Percentiles rank a stretch among this genome's conserved stretches.
Conservation (phyloP, 1,140 invertebrate species). For the Drosophila suzukii region DNA sequence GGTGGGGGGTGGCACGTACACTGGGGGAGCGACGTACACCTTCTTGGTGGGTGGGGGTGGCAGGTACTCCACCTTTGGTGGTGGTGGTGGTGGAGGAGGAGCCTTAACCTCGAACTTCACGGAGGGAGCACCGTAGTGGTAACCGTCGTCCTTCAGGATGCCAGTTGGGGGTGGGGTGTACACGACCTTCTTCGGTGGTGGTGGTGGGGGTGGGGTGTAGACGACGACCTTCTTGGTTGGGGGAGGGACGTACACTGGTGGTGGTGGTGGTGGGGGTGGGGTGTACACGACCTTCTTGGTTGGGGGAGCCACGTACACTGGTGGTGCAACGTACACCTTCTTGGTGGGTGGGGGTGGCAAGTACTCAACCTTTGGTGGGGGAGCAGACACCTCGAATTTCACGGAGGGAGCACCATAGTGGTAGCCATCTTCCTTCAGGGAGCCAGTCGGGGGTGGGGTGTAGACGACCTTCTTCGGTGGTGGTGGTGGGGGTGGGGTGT, state of each 20-base stretch:
- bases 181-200: slow-evolving; percentile 30
- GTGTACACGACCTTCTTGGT: slow-evolving; percentile 34
- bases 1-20: neutral
- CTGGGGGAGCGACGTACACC: slow-evolving; percentile 18
- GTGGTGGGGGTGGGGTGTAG: slow-evolving; percentile 40
- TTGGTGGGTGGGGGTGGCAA: slow-evolving; percentile 31
- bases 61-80: slow-evolving; percentile 12
- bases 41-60: slow-evolving; percentile 28
- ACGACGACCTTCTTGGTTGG: slow-evolving; percentile 30
- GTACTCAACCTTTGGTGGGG: slow-evolving; percentile 34
- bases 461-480: slow-evolving; percentile 34
- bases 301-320: slow-evolving; percentile 19
- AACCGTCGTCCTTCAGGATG: slow-evolving; percentile 28
- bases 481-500: slow-evolving; percentile 38
- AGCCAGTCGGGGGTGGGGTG: slow-evolving; percentile 22
- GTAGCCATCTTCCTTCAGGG: slow-evolving; percentile 34
- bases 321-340: slow-evolving; percentile 18
- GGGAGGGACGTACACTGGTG: slow-evolving; percentile 29
- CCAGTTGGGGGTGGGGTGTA: slow-evolving; percentile 29
- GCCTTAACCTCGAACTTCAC: slow-evolving; percentile 20
- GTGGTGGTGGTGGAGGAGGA: slow-evolving; percentile 16
- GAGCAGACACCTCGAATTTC: slow-evolving; percentile 20
- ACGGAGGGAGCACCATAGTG: slow-evolving; percentile 32
- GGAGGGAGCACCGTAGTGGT: slow-evolving; percentile 33
- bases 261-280: slow-evolving; percentile 32